A percentile compares a stretch with the other conserved stretches of the same genome.
Evolutionary conservation across 2,888 invertebrate species (phyloP).

Genomic region (Gari tellinella): DNA sequence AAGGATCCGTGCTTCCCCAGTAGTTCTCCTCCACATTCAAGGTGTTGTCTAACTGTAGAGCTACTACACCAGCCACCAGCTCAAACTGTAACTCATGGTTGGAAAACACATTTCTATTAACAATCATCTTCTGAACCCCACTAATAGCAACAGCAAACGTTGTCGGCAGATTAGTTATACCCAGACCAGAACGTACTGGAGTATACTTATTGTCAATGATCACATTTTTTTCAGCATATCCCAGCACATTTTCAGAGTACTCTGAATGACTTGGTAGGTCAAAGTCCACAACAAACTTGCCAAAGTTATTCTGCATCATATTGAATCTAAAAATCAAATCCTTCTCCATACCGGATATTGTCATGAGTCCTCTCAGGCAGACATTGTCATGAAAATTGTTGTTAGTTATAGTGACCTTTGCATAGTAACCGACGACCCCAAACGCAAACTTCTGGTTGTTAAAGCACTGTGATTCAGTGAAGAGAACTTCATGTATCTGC

Average conservation of each 20-base stretch:
- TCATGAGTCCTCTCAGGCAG: constrained; percentile 87
- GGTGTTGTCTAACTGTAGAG: constrained; percentile 93
- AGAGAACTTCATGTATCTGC: constrained; percentile 91
- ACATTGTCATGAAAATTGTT: constrained; percentile 94
- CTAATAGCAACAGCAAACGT: constrained; percentile 94
- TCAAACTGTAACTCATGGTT: constrained; percentile 89
- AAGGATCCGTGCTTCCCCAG: constrained; percentile 94
- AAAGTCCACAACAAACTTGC: constrained; percentile 93
- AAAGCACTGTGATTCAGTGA: constrained; percentile 94
- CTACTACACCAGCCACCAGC: constrained; percentile 93
- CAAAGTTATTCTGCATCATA: constrained; percentile 91
- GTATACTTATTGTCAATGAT: constrained; percentile 70
- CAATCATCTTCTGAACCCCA: constrained; percentile 96
- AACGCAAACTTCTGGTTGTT: constrained; percentile 94
- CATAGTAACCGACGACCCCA: constrained; percentile 96
- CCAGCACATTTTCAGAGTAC: constrained; percentile 90
- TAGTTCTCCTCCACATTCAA: constrained; percentile 97
- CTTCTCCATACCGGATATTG: constrained; percentile 96
- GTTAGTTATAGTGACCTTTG: constrained; percentile 93
- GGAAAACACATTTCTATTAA: constrained; percentile 95
- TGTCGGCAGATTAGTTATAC: constrained; percentile 71
- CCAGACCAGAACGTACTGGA: constrained; percentile 44
- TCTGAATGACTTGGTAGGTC: constrained; percentile 96
- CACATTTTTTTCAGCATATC: constrained; percentile 84
- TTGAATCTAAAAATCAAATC: constrained; percentile 93